Base-by-base conservation (phyloP, 2,888 invertebrate species). In the Ctena decussata region DNA sequence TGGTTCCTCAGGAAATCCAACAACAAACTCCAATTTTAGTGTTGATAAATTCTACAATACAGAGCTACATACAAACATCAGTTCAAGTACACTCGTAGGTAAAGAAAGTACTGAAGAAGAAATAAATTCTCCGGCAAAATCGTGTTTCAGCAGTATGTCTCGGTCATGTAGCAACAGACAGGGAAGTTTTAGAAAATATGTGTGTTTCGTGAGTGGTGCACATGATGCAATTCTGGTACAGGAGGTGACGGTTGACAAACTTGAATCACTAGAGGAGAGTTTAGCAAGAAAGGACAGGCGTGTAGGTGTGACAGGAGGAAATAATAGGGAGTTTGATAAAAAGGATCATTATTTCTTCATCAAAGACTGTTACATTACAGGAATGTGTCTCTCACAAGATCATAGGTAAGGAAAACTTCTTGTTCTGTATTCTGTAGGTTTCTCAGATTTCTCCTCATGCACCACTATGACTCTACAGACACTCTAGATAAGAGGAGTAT, bases 281-380 rank as follows among this genome's bases (percentile, higher is more conserved):
- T 60, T 57, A 53, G 5, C 32, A 1, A 74, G 24, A 39, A 18
- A n/a, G 41, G 39, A 44, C 11, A 74, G 46, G 37, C 37, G 65
- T 41, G 24, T 27, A n/a, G 35, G 53, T 30, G 24, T 24, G 27
- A n/a, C n/a, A n/a, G 44, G 8, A 24, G 70, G 60, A 30, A 46
- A 37, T n/a, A 18, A 30, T 21, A 8, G 30, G 21, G 44, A 27
- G 2, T 35, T n/a, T 35, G 77, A 80, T 21, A 49, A n/a, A 11
- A 76, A 80, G n/a, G 84, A 86, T 39, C 41, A 86, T 57, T 30
- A 46, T 0, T 82, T 88, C 37, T 37, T 53, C 39, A 77, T 88
- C 24, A 81, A 85, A 57, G 78, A 86, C 27, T 86, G 84, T 41
- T 91, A 91, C 65, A 90, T 91, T 6, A 90, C 91, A 57, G 91